phyloP scores from a whole-genome alignment of 2,113 vertebrate genomes.

The Rhineura floridana region DNA sequence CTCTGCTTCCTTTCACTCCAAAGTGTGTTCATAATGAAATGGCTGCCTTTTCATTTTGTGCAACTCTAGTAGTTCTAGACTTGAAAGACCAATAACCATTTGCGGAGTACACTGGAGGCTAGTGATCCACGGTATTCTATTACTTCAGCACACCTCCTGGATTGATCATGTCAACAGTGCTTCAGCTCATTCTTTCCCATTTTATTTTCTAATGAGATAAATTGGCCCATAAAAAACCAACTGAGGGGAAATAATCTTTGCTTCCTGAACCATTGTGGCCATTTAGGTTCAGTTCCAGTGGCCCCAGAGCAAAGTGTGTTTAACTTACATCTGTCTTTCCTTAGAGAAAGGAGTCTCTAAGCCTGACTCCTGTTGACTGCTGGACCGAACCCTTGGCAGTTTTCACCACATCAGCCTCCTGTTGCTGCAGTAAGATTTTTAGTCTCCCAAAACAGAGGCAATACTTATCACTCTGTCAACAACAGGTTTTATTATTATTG shows the following conservation, averaged over 20 bases:
- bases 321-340: neutral
- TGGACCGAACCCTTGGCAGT: neutral
- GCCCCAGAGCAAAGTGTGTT: neutral
- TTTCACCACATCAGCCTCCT: neutral
- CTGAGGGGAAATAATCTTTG: neutral
- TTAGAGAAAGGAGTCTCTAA: too few relatives aligned
- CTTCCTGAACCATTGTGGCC: neutral
- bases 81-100: neutral
- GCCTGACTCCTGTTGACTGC: neutral
- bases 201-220: neutral
- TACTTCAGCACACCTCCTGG: neutral
- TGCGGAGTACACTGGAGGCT: neutral
- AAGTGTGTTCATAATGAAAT: neutral
- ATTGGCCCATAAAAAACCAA: neutral
- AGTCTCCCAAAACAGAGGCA: neutral
- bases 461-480: neutral
- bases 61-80: neutral
- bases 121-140: neutral
- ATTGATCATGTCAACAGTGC: neutral
- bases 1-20: neutral
- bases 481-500: too few relatives aligned
- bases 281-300: neutral
- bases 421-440: neutral
- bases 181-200: neutral
- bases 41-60: neutral